These are phyloP conservation scores for Cordilura impudica DNA, from an alignment of 2,888 invertebrate species.

Conservation along the genomic window DNA sequence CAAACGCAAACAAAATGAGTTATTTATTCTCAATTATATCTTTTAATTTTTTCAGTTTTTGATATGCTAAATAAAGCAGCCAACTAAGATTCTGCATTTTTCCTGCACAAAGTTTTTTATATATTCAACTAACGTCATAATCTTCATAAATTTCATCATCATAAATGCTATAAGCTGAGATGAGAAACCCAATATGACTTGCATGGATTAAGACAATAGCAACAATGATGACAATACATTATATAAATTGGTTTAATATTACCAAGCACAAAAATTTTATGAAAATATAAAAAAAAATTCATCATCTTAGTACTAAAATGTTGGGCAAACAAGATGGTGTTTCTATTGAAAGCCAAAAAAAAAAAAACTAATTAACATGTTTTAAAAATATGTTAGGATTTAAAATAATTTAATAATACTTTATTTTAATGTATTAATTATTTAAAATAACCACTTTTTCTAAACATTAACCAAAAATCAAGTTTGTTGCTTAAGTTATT, in stretches of 20 bases:
- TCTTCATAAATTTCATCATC: slow-evolving; percentile 6
- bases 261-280: slow-evolving; percentile 11
- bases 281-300: slow-evolving; percentile 47
- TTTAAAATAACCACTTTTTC: background rate
- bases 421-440: slow-evolving; percentile 18
- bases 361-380: background rate
- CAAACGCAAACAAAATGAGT: too few species aligned
- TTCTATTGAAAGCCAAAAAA: background rate
- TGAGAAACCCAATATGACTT: slow-evolving; percentile 58
- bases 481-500: slow-evolving; percentile 54
- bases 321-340: slow-evolving; percentile 14
- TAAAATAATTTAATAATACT: slow-evolving; percentile 6
- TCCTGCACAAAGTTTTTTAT: too few species aligned
- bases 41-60: too few species aligned
- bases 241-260: slow-evolving; percentile 56
- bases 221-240: slow-evolving; percentile 52
- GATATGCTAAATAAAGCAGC: too few species aligned
- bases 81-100: too few species aligned
- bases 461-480: background rate
- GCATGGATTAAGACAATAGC: slow-evolving; percentile 32
- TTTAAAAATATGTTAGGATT: background rate
- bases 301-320: slow-evolving; percentile 18
- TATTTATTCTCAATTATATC: too few species aligned
- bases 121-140: slow-evolving; percentile 11
- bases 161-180: slow-evolving; percentile 8